phyloP scores from a whole-genome alignment of 2,888 invertebrate genomes.

The Prenolepis imparis region DNA sequence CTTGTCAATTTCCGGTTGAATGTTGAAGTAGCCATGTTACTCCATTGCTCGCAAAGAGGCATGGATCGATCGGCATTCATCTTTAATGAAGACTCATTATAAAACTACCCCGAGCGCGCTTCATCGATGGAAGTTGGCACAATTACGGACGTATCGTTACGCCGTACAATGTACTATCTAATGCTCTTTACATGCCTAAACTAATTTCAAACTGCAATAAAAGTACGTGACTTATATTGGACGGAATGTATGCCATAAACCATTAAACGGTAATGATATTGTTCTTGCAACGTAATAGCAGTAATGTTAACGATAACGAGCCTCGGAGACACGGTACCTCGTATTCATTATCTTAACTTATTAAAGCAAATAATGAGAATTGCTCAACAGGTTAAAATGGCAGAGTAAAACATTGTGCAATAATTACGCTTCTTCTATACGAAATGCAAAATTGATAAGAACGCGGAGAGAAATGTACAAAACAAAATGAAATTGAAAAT shows the following conservation, averaged over 20 bases:
- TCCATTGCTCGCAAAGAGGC: background rate
- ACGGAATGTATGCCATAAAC: slow-evolving; percentile 22
- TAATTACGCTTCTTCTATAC: background rate
- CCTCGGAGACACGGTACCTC: background rate
- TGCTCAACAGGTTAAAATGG: slow-evolving; percentile 28
- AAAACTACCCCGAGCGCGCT: slow-evolving; percentile 5
- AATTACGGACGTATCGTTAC: slow-evolving; percentile 32
- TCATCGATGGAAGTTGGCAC: slow-evolving; percentile 37
- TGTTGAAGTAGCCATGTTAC: background rate
- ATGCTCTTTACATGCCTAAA: slow-evolving; percentile 24
- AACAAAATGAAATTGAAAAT: background rate
- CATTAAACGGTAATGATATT: slow-evolving; percentile 44
- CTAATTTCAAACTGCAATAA: slow-evolving; percentile 47
- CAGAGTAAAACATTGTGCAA: background rate
- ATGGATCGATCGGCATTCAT: background rate
- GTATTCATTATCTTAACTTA: slow-evolving; percentile 42
- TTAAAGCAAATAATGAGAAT: slow-evolving; percentile 48
- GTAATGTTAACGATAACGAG: slow-evolving; percentile 40
- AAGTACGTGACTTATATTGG: slow-evolving; percentile 33
- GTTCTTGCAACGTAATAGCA: slow-evolving; percentile 20
- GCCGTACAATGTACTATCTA: slow-evolving; percentile 10
- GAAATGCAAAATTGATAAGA: background rate
- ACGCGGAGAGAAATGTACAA: background rate
- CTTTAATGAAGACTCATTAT: slow-evolving; percentile 20
- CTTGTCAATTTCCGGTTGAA: slow-evolving; percentile 17